phyloP scores from a whole-genome alignment of 2,797 vertebrate species.

The Melanotaenia maccullochi region DNA sequence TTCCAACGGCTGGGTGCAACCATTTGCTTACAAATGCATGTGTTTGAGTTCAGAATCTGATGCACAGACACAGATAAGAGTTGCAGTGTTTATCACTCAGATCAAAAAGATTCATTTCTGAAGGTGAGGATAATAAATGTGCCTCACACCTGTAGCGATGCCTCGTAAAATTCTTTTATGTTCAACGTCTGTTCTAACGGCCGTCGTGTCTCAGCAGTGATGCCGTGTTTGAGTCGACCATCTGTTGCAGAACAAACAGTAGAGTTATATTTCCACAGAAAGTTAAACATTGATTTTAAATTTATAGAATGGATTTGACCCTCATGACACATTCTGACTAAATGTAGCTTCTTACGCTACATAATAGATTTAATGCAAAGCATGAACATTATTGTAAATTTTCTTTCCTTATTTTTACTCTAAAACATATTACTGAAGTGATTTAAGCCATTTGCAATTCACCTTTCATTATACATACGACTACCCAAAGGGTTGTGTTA shows the following conservation, averaged over 20 bases:
- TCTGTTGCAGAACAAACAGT: background rate
- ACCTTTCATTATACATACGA: background rate
- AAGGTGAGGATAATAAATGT: background rate
- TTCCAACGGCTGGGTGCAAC: conserved; percentile 38
- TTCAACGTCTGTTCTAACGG: background rate
- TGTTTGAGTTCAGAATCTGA: background rate
- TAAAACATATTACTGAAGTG: background rate
- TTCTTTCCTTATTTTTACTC: background rate
- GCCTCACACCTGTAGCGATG: conserved; percentile 12
- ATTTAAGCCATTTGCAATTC: background rate
- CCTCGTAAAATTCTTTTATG: background rate
- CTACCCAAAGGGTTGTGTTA: background rate
- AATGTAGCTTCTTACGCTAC: background rate
- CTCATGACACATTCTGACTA: background rate
- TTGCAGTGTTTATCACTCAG: background rate
- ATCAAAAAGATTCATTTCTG: background rate
- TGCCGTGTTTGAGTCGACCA: background rate
- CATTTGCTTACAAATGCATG: conserved; percentile 15
- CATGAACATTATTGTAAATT: background rate
- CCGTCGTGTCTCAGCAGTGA: background rate
- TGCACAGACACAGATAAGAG: background rate
- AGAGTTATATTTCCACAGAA: background rate
- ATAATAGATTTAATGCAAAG: background rate
- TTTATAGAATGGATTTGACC: background rate
- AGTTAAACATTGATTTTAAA: background rate